Base-by-base conservation (phyloP, 2,113 vertebrate species). In the Vidua macroura region DNA sequence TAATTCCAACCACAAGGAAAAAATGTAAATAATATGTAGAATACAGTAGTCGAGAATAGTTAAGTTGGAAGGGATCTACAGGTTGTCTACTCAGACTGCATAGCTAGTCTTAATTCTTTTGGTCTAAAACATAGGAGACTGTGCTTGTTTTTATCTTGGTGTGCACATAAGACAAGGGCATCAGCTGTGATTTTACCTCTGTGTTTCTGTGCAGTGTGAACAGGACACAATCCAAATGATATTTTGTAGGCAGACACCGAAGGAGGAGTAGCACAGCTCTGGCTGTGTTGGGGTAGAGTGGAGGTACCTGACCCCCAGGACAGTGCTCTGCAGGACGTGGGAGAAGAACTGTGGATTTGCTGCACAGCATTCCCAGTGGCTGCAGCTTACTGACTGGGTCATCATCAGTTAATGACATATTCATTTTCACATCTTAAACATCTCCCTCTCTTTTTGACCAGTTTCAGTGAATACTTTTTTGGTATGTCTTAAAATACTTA, bases 241-340 rank as follows among this genome's bases (percentile, higher is more conserved):
- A 31, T 43, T 83, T 72, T 41, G 58, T 67, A 37, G 17, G 13
- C 46, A 41, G 79, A 70, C 31, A 13, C 5, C 18, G 28, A 35
- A 89, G 27, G 14, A 68, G 15, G 56, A 44, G 27, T 18, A 33
- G 52, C 44, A 55, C 19, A 46, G 52, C 59, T 59, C 39, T 73
- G 73, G 19, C 11, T 63, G 11, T 35, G 22, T 28, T 11, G 37
- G 55, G 27, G 33, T 20, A 4, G 60, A 39, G 33, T 13, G 30
- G 51, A 27, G 37, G 21, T 21, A 11, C 28, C n/a, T 44, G 77
- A 8, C 5, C 31, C 5, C 53, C 0, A 0, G 23, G 33, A 8
- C 37, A 18, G 37, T 1, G 2, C 21, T 6, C 67, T 37, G 27
- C 33, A 35, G 58, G 31, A 20, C 8, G 0, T 13, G 8, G 3